phyloP scores from a whole-genome alignment of 2,888 invertebrate species.

The Sesia bembeciformis region DNA sequence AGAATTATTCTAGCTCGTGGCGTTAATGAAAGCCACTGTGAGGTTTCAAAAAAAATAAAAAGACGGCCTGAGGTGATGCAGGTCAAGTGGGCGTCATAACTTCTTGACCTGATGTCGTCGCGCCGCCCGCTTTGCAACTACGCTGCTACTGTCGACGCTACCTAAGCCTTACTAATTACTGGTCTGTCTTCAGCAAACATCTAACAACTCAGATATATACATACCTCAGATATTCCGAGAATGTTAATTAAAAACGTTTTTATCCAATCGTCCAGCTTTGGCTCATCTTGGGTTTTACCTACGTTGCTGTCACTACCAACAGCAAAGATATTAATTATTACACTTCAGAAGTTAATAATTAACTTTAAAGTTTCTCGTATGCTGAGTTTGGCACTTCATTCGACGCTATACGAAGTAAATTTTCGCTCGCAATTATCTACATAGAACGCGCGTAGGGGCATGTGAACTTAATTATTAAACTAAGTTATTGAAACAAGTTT shows the following conservation, averaged over 20 bases:
- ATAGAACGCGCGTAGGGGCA: conserved; percentile 15
- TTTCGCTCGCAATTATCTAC: conserved; percentile 42
- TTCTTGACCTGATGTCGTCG: conserved; percentile 47
- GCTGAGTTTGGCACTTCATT: conserved; percentile 54
- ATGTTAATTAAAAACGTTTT: neutral
- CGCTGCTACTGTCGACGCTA: conserved; percentile 6
- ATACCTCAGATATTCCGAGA: neutral
- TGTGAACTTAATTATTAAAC: conserved; percentile 23
- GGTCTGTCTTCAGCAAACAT: neutral
- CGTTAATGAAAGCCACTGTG: conserved; percentile 54
- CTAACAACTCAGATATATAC: neutral
- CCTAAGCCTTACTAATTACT: conserved; percentile 6
- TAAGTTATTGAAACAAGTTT: conserved; percentile 2
- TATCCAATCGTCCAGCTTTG: neutral
- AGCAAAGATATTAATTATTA: conserved; percentile 50
- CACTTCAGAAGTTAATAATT: conserved; percentile 53
- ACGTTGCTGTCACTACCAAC: conserved; percentile 14
- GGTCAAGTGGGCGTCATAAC: conserved; percentile 58
- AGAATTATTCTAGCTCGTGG: conserved; percentile 30
- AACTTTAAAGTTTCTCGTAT: conserved; percentile 50
- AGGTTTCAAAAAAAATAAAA: conserved; percentile 57
- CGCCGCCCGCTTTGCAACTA: conserved; percentile 13
- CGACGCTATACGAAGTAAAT: conserved; percentile 37
- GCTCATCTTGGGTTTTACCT: neutral
- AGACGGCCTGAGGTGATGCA: conserved; percentile 42